phyloP scores from a whole-genome alignment of 1,140 invertebrate genomes.

The Laupala kohalensis region DNA sequence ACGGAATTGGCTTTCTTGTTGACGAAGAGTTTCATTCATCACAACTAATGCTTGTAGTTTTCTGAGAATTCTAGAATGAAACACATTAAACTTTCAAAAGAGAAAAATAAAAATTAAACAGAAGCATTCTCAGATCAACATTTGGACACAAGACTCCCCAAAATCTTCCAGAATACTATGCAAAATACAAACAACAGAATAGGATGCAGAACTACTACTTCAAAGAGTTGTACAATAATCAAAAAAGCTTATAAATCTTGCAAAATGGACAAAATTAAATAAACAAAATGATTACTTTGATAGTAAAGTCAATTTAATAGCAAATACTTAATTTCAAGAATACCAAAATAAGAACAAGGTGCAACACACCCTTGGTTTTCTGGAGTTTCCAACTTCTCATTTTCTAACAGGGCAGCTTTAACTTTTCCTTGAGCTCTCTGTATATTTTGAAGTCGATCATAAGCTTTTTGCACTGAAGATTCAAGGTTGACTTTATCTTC shows the following conservation, averaged over 20 bases:
- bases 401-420: background rate
- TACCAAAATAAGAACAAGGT: too few species aligned
- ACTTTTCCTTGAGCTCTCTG: background rate
- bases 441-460: background rate
- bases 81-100: slow-evolving; percentile 7
- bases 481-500: slow-evolving; percentile 11
- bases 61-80: slow-evolving; percentile 42
- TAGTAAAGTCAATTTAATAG: too few species aligned
- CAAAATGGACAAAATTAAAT: background rate
- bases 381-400: slow-evolving; percentile 5
- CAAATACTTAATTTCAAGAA: too few species aligned
- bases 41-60: slow-evolving; percentile 49
- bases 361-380: slow-evolving; percentile 12
- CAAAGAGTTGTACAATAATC: background rate
- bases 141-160: too few species aligned
- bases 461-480: background rate
- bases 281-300: background rate
- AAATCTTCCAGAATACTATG: too few species aligned
- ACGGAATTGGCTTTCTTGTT: slow-evolving; percentile 59
- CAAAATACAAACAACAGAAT: too few species aligned
- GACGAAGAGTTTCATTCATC: slow-evolving; percentile 57
- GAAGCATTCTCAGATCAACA: too few species aligned
- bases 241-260: background rate
- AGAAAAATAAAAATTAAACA: background rate
- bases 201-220: too few species aligned